These are phyloP conservation scores for Chrysolina haemoptera DNA, from an alignment of 2,888 invertebrate genomes.

Conservation along the genomic window DNA sequence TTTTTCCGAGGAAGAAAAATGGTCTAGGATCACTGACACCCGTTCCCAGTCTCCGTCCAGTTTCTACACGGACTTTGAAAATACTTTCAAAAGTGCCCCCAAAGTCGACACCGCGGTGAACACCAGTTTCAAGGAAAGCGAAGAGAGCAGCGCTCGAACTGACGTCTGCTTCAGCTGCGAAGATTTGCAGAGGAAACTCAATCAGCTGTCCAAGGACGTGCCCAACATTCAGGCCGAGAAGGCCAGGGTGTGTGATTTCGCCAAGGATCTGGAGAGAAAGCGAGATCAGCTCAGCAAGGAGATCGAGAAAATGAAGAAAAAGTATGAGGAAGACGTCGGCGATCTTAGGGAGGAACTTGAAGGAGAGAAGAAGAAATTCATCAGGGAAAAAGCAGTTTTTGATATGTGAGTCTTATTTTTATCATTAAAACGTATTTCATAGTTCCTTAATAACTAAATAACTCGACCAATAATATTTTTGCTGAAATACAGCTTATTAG, in stretches of 20 bases:
- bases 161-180: constrained; percentile 48
- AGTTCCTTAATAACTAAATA: no score
- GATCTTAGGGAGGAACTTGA: constrained; percentile 76
- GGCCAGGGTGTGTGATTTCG: constrained; percentile 69
- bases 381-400: constrained; percentile 74
- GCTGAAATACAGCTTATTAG: no score
- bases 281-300: constrained; percentile 71
- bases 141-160: constrained; percentile 21
- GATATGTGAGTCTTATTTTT: constrained; percentile 60
- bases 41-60: constrained; percentile 47
- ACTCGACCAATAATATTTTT: no score
- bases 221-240: constrained; percentile 69
- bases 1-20: constrained; percentile 53
- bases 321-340: constrained; percentile 78
- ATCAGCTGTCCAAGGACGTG: constrained; percentile 74
- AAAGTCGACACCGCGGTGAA: constrained; percentile 52
- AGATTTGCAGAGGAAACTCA: constrained; percentile 46
- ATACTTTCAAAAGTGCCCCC: constrained; percentile 38
- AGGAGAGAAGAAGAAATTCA: constrained; percentile 75
- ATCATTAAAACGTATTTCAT: not conserved
- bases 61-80: constrained; percentile 51
- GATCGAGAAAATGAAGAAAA: constrained; percentile 71
- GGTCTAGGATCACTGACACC: constrained; percentile 47
- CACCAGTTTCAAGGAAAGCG: constrained; percentile 49
- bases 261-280: constrained; percentile 71